Base-by-base conservation (phyloP, 2,888 invertebrate species). In the Aphidius colemani region DNA sequence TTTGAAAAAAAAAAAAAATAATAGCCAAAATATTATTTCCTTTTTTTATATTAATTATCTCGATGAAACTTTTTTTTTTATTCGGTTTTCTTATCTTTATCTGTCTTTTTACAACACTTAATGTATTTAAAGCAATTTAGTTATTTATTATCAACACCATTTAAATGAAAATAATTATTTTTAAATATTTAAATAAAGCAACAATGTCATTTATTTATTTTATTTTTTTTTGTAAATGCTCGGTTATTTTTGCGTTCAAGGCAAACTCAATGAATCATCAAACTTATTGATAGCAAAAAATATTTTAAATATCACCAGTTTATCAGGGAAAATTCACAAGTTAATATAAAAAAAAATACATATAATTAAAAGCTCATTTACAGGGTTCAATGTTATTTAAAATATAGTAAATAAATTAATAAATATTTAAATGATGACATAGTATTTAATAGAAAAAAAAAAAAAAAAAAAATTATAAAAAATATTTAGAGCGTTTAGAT, bases 1-100 rank as follows among this genome's bases (percentile, higher is more conserved):
- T 86, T 77, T 70, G 74, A 71, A 63, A 69, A 71, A 59, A 46
- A n/a, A n/a, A 39, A 57, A 72, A 68, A 30, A 30, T 71, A 70
- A 67, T 58, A 64, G 30, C 51, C 55, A 66, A 66, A 64, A 60
- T 63, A 67, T 67, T 66, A 67, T 49, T 67, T 58, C 18, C n/a
- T 49, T 55, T 50, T 30, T 48, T 53, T 46, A 40, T 57, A 46
- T 18, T 30, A 55, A 7, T 44, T 61, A 30, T 39, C 45, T 13
- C 51, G 48, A 53, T 41, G n/a, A 41, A 40, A 43, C 10, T 11
- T 9, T 13, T n/a, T n/a, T 10, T 49, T 59, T 30, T 10, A 40
- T 9, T 40, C n/a, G n/a, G n/a, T 11, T 39, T 4, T 39, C 6
- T 49, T 46, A 41, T 41, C 9, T 55, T 55, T 55, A 2, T 8